Conservation (phyloP, 2,113 vertebrate genomes). For the Coreoperca whiteheadi region DNA sequence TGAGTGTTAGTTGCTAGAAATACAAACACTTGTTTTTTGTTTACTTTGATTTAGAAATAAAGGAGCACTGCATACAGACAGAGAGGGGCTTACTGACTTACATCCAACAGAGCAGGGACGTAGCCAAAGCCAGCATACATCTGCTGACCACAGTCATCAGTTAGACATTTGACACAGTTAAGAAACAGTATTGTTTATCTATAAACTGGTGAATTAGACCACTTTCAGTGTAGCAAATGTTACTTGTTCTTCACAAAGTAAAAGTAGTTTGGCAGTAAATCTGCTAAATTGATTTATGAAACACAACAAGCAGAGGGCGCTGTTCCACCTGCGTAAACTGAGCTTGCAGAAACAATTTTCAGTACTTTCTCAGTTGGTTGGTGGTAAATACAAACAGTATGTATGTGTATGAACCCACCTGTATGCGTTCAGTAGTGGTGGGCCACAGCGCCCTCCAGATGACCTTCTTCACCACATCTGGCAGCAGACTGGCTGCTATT, state of each 20-base stretch:
- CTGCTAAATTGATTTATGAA: background rate
- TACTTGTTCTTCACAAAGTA: background rate
- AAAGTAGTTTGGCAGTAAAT: background rate
- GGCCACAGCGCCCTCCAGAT: conserved; percentile 94
- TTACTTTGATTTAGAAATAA: background rate
- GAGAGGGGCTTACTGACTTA: conserved; percentile 62
- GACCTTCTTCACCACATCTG: conserved; percentile 95
- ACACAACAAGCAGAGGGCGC: background rate
- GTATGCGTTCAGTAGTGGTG: conserved; percentile 92
- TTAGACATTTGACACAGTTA: conserved; percentile 26
- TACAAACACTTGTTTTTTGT: background rate
- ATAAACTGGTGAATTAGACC: background rate
- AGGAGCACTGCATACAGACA: conserved; percentile 50
- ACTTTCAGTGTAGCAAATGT: background rate
- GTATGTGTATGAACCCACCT: conserved; percentile 82
- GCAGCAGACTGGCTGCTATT: conserved; percentile 92
- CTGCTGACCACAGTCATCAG: conserved; percentile 66
- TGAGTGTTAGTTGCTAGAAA: background rate
- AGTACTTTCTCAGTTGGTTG: background rate
- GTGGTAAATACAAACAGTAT: background rate
- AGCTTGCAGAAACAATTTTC: background rate
- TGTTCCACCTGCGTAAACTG: background rate
- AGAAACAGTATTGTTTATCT: background rate
- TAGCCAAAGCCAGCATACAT: conserved; percentile 62
- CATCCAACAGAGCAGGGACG: conserved; percentile 65